Percentiles rank a stretch among this genome's conserved stretches.
Evolutionary conservation across 2,797 vertebrate genomes (phyloP).

Genomic region (Oreortyx pictus): DNA sequence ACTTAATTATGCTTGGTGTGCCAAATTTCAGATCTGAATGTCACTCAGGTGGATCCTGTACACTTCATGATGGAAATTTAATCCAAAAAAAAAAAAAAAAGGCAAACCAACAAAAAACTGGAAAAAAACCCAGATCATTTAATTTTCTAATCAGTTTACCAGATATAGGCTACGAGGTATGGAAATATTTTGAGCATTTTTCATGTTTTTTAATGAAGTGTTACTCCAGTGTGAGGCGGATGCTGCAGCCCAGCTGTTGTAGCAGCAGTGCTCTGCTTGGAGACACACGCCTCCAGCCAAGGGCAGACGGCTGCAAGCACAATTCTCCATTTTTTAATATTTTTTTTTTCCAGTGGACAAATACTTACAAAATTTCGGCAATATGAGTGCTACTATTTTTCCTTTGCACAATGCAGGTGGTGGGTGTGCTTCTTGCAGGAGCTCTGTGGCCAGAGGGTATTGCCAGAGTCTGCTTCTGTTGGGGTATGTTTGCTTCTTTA

Average conservation of each 20-base stretch:
- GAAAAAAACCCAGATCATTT: slow-evolving; percentile 25
- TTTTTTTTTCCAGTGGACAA: not conserved
- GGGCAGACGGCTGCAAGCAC: not conserved
- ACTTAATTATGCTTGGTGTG: slow-evolving; percentile 27
- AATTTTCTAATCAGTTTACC: slow-evolving; percentile 64
- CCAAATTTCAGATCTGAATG: slow-evolving; percentile 14
- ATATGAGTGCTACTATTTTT: not conserved
- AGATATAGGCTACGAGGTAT: slow-evolving; percentile 49
- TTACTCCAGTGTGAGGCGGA: slow-evolving; percentile 37
- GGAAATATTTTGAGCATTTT: slow-evolving; percentile 67
- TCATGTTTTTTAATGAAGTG: slow-evolving; percentile 67
- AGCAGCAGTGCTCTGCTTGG: slow-evolving; percentile 9
- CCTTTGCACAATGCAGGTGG: not conserved
- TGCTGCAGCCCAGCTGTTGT: slow-evolving; percentile 54
- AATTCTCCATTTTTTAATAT: not conserved
- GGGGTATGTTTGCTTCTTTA: not conserved
- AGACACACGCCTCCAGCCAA: slow-evolving; percentile 29
- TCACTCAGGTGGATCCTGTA: slow-evolving; percentile 27
- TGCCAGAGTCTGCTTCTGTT: not conserved
- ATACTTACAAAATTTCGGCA: slow-evolving; percentile 15
- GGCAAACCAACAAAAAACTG: not conserved
- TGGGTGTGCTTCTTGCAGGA: not conserved
- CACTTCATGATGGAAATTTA: slow-evolving; percentile 41
- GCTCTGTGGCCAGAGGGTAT: not conserved
- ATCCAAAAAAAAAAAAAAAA: not conserved